phyloP scores from a whole-genome alignment of 2,888 invertebrate genomes.

The Chironomus tentans region DNA sequence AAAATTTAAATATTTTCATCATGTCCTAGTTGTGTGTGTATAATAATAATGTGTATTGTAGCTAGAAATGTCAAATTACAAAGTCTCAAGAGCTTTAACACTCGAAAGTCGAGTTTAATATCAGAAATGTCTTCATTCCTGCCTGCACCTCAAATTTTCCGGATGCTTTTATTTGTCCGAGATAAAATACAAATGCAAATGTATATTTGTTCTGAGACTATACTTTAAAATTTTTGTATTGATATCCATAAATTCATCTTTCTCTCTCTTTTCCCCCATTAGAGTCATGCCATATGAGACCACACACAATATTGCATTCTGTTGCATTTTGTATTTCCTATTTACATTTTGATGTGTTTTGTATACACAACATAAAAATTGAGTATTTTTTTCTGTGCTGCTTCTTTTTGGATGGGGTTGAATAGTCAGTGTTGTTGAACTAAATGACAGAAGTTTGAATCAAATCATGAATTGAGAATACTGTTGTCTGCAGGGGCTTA shows the following conservation, averaged over 20 bases:
- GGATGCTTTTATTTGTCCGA: no score
- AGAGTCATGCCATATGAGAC: not conserved
- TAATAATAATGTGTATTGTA: not conserved
- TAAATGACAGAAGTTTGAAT: no score
- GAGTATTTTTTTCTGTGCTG: not conserved
- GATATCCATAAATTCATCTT: not conserved
- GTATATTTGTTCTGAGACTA: not conserved
- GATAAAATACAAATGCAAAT: no score
- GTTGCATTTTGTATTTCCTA: not conserved
- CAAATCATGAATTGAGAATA: no score
- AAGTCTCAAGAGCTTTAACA: not conserved
- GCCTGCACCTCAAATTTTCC: no score
- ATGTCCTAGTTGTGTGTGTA: no score
- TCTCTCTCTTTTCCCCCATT: not conserved
- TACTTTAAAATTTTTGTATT: not conserved
- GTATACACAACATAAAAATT: no score
- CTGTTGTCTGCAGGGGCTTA: no score
- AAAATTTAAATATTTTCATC: no score
- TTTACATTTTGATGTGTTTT: not conserved
- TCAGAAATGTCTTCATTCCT: not conserved
- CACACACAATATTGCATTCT: not conserved
- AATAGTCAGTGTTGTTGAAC: no score
- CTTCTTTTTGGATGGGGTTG: no score
- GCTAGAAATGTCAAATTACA: not conserved
- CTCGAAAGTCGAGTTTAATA: not conserved